Percentiles rank a stretch among this genome's conserved stretches.
Conservation (phyloP, 2,113 vertebrate species). For the Psammodynastes pulverulentus region DNA sequence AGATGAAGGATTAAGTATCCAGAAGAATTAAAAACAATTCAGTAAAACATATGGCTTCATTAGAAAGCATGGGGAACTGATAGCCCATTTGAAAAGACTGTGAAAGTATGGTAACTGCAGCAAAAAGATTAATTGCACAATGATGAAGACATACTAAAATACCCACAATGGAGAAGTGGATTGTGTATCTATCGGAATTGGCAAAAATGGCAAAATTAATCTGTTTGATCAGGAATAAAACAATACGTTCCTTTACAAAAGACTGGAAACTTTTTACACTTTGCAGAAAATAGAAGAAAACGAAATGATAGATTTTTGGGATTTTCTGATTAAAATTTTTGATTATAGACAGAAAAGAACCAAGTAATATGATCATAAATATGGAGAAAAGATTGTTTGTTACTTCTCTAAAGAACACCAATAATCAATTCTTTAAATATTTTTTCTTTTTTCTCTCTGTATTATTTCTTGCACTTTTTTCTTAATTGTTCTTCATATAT, state of each 20-base stretch:
- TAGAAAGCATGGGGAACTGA: background rate
- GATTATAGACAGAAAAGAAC: background rate
- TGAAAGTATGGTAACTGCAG: background rate
- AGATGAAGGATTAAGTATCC: background rate
- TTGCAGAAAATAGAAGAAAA: background rate
- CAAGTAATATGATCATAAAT: background rate
- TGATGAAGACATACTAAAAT: background rate
- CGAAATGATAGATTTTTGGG: background rate
- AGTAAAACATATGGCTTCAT: background rate
- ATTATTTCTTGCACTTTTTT: background rate
- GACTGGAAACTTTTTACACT: background rate
- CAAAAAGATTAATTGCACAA: background rate
- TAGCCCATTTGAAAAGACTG: background rate
- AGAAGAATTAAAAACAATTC: background rate
- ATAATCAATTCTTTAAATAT: no score
- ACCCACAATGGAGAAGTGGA: background rate
- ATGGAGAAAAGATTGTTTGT: background rate
- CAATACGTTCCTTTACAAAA: background rate
- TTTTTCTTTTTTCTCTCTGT: background rate
- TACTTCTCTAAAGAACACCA: background rate
- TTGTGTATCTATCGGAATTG: background rate
- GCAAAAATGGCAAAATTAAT: background rate
- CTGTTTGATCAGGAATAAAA: background rate
- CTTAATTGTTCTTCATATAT: background rate
- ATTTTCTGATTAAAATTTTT: background rate